These are phyloP conservation scores for Damaliscus lunatus DNA, from an alignment of 2,113 vertebrate species.

Conservation along the genomic window DNA sequence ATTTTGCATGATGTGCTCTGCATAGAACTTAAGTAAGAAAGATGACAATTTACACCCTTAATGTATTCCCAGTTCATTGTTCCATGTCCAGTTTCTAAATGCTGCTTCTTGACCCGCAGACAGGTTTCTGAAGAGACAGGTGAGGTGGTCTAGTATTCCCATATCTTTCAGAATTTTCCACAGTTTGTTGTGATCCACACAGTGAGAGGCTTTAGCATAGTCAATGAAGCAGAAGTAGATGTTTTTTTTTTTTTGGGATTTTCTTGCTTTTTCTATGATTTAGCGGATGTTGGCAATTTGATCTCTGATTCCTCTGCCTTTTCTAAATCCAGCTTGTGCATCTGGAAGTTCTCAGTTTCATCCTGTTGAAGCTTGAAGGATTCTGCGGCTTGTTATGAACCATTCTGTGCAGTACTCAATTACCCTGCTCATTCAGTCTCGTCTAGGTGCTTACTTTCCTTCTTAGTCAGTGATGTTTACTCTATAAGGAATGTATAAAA, in stretches of 20 bases:
- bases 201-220: background rate
- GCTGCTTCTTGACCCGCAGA: background rate
- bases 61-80: background rate
- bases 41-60: background rate
- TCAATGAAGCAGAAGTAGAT: background rate
- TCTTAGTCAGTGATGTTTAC: background rate
- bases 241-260: background rate
- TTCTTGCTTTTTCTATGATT: background rate
- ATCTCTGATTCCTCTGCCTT: background rate
- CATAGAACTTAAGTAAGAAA: background rate
- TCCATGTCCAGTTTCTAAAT: background rate
- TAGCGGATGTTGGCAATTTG: background rate
- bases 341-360: background rate
- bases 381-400: background rate
- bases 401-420: background rate
- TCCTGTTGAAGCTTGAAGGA: background rate
- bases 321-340: background rate
- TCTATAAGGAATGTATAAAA: background rate
- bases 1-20: background rate
- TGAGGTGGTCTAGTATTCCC: background rate
- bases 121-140: background rate
- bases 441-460: background rate
- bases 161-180: background rate
- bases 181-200: background rate
- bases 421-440: background rate